These are phyloP conservation scores for Drosophila mojavensis DNA, from an alignment of 1,140 invertebrate genomes.

Conservation along the genomic window DNA sequence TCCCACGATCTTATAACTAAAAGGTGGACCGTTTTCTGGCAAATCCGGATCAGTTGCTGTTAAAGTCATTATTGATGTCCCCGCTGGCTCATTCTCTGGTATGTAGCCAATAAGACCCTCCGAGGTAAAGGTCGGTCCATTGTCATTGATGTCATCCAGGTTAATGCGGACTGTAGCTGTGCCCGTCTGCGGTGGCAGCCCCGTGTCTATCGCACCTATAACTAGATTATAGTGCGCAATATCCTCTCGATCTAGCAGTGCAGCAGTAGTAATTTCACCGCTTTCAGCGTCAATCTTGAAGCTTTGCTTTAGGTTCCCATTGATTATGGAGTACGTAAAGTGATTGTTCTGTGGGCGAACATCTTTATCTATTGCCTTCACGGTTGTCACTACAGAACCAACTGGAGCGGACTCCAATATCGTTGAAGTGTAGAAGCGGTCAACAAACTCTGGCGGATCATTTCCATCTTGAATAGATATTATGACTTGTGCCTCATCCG, in stretches of 20 bases:
- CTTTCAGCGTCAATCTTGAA: constrained; percentile 95
- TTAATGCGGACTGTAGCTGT: constrained; percentile 89
- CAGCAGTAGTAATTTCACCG: constrained; percentile 92
- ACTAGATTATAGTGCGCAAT: constrained; percentile 90
- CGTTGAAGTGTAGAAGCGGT: constrained; percentile 89
- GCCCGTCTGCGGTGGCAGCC: constrained; percentile 93
- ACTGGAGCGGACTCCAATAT: constrained; percentile 91
- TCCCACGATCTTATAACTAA: constrained; percentile 91
- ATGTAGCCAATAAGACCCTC: constrained; percentile 90
- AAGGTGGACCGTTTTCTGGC: constrained; percentile 96
- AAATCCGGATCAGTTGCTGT: constrained; percentile 94
- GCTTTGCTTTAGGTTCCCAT: constrained; percentile 91
- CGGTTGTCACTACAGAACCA: constrained; percentile 90
- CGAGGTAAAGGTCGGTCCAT: constrained; percentile 93
- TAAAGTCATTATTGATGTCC: constrained; percentile 93
- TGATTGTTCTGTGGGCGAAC: constrained; percentile 95
- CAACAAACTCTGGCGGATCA: constrained; percentile 95
- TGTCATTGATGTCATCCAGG: constrained; percentile 96
- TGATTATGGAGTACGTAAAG: constrained; percentile 95
- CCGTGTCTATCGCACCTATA: constrained; percentile 96
- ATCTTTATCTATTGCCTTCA: constrained; percentile 96
- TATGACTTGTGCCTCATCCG: constrained; percentile 96
- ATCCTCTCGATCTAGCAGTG: constrained; percentile 92
- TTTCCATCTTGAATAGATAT: constrained; percentile 97
- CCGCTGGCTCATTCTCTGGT: constrained; percentile 94